Evolutionary conservation across 1,140 invertebrate genomes (phyloP).

Genomic region (Drosophila burlai): DNA sequence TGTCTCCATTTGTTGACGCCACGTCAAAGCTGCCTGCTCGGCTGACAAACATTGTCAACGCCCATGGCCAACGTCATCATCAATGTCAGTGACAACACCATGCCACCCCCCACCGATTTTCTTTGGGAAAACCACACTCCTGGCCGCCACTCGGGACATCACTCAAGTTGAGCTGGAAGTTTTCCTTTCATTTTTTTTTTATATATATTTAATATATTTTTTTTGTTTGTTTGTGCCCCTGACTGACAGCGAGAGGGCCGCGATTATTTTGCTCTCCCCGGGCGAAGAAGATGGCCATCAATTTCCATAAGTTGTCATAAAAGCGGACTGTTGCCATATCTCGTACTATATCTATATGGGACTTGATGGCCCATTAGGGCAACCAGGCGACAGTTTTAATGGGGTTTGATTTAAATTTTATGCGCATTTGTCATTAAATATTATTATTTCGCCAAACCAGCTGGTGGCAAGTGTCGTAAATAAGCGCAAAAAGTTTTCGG

Average conservation of each 20-base stretch:
- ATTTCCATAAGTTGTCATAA: conserved; percentile 81
- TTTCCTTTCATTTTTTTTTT: conserved; percentile 43
- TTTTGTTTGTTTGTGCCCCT: conserved; percentile 7
- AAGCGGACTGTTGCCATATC: conserved; percentile 70
- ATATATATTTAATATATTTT: conserved; percentile 2
- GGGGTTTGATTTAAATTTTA: conserved; percentile 76
- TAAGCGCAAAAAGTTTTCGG: conserved; percentile 28
- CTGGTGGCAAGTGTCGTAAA: conserved; percentile 50
- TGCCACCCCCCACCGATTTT: background rate
- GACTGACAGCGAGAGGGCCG: conserved; percentile 31
- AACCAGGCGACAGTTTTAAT: conserved; percentile 67
- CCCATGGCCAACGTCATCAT: conserved; percentile 76
- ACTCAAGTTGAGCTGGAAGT: conserved; percentile 69
- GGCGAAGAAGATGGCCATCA: conserved; percentile 62
- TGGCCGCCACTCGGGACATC: conserved; percentile 40
- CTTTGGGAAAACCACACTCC: background rate
- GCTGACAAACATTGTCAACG: conserved; percentile 79
- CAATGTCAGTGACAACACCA: conserved; percentile 65
- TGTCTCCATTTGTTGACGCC: conserved; percentile 63
- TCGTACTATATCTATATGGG: conserved; percentile 42
- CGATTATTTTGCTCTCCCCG: conserved; percentile 53
- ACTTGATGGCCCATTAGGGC: conserved; percentile 60
- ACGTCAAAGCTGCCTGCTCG: conserved; percentile 52
- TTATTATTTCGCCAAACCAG: conserved; percentile 63
- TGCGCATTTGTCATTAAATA: conserved; percentile 76